Base-by-base conservation (phyloP, 35 echinoderm and acorn worm species). In the Apostichopus parvimensis region DNA sequence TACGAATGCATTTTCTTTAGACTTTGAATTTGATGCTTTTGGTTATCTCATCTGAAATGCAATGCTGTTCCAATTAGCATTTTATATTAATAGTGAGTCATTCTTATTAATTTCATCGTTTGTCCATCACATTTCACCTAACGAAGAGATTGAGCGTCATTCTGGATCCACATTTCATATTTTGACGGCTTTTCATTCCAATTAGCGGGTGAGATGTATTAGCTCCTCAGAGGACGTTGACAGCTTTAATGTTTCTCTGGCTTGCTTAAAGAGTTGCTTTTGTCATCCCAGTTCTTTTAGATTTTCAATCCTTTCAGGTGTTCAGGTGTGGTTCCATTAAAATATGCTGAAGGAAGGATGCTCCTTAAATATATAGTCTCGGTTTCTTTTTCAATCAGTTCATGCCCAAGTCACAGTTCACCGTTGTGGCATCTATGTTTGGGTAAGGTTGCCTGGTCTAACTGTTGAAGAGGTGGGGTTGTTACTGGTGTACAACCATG, bases 31-130 rank as follows among this genome's bases (percentile, higher is more conserved):
- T 73, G 17, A 73, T 73, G 71, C 71, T 75, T 75, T 7, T 22
- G 17, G 71, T 20, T 75, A 45, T 75, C 71, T 75, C 20, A 75
- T 75, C 71, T 18, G 71, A 75, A 75, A 75, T 75, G 71, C 71
- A 75, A 75, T 75, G 71, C 71, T 75, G 55, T 56, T 58, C 3
- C 57, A 25, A 84, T 84, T 84, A 60, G 81, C 81, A 84, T 84
- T 84, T 82, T 82, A 55, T 84, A 84, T 84, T 54, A 59, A 84
- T 60, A 17, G 81, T 84, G 81, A 84, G 81, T 84, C 81, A 84
- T 84, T 75, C 55, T 84, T 17, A 84, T 59, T 20, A 84, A 58
- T n/a, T 20, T 84, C 52, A 23, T 11, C 55, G 15, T 23, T 60
- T 84, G 81, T 58, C 81, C 55, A 84, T 84, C 81, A 84, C 57